Evolutionary conservation across 2,888 invertebrate species (phyloP).

Genomic region (Synergus laeviventris): DNA sequence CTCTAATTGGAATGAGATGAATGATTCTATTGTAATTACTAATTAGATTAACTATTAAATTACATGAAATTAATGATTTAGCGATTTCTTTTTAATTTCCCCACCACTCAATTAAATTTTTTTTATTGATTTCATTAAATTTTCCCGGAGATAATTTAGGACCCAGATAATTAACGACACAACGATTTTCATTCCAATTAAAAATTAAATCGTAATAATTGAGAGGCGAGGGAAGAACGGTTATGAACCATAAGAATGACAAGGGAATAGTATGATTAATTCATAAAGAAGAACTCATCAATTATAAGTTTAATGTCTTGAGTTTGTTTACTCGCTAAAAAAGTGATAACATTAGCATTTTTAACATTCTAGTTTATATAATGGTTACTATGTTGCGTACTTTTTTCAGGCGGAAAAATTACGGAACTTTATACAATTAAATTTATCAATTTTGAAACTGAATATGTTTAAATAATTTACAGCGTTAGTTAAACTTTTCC

Average conservation of each 20-base stretch:
- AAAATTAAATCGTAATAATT: no score
- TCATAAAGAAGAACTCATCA: slow-evolving; percentile 5
- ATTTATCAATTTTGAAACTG: no score
- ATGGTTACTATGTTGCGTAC: background rate
- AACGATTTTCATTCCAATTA: no score
- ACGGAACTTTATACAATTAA: no score
- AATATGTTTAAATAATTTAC: no score
- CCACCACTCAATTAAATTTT: no score
- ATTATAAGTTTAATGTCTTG: background rate
- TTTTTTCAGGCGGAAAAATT: background rate
- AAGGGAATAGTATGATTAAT: slow-evolving; percentile 19
- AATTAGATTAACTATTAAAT: background rate
- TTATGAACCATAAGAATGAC: background rate
- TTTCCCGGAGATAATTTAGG: no score
- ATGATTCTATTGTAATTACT: slow-evolving; percentile 3
- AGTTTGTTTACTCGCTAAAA: slow-evolving; percentile 22
- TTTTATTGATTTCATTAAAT: no score
- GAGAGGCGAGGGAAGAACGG: background rate
- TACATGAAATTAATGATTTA: no score
- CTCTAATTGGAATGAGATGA: background rate
- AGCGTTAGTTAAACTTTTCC: no score
- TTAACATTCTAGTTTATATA: background rate
- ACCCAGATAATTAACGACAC: no score
- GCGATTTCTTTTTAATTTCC: no score
- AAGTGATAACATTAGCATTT: background rate